Conservation (phyloP, 2,113 vertebrate species). For the Erythrocercus mccallii region DNA sequence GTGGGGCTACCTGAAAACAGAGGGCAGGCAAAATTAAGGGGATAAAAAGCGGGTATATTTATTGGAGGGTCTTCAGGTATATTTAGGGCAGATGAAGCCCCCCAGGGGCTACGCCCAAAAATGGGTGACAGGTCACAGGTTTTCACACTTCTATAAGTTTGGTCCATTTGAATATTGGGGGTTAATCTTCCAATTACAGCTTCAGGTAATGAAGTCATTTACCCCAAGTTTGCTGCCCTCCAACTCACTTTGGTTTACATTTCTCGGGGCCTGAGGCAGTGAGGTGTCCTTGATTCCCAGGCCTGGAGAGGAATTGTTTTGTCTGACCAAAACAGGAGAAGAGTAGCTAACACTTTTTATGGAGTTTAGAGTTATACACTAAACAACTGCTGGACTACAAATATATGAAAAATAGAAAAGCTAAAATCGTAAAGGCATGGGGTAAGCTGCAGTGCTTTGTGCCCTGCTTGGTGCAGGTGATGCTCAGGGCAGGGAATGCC, state of each 20-base stretch:
- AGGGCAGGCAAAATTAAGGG: no score
- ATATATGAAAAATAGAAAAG: no score
- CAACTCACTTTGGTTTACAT: not conserved
- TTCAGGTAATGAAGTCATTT: not conserved
- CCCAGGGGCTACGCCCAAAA: not conserved
- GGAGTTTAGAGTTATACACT: no score
- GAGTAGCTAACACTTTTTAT: no score
- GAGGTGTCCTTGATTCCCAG: no score
- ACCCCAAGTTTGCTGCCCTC: not conserved
- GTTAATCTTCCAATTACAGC: not conserved
- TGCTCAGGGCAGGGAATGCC: not conserved
- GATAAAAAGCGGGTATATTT: accelerated
- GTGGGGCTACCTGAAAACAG: not conserved
- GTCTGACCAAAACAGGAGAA: no score
- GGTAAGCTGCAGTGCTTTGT: conserved; percentile 33
- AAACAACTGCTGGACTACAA: no score
- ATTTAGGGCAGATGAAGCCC: accelerated
- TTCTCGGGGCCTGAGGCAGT: no score
- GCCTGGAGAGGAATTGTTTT: no score
- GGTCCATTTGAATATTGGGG: not conserved
- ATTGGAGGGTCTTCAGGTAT: not conserved
- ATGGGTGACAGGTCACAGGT: accelerated
- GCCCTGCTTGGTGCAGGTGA: not conserved
- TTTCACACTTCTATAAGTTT: not conserved
- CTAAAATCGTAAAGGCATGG: not conserved